Base-by-base conservation (phyloP, 2,797 vertebrate species). In the Crenuchus spilurus region DNA sequence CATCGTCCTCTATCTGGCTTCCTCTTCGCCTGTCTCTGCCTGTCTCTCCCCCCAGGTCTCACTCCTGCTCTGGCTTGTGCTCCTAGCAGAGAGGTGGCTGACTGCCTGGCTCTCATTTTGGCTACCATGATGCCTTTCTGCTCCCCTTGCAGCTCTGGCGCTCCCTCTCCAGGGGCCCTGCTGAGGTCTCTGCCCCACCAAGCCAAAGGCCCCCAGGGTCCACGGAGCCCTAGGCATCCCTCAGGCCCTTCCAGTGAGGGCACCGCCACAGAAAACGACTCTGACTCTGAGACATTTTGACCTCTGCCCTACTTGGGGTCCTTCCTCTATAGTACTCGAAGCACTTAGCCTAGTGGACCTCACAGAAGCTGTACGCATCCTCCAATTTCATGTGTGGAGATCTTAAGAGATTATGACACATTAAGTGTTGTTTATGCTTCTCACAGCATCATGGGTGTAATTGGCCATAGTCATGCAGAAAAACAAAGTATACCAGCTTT, bases 21-120 rank as follows among this genome's bases (percentile, higher is more conserved):
- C 18, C 48, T 65, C 18, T 63, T 49, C 80, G 75, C 82, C 54
- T 87, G 79, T 85, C 80, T 88, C 80, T 87, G 49, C 71, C 75
- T 80, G 69, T 83, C 76, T 83, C 68, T 73, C 49, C 55, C 67
- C 62, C 76, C 94, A 98, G 96, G 97, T 96, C 93, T 98, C 88
- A 98, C 96, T 57, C 96, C 97, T 88, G 96, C 96, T 94, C 94
- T 98, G 93, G 96, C 97, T 96, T 98, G 96, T 22, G 94, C 96
- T 93, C 95, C 97, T 90, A 99, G 96, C 94, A 96, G 94, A 93
- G 95, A 97, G 89, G 96, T 97, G 91, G 96, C 97, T 90, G 95
- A 97, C 93, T 98, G 96, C 93, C 95, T 98, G 95, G 95, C 96
- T 91, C 96, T 99, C 93, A 97, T 98, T 95, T 93, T 99, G 96